Evolutionary conservation across 2,888 invertebrate genomes (phyloP), one percentile per base, ranked within the genome.

Genomic region (Cerastis rubricosa): DNA sequence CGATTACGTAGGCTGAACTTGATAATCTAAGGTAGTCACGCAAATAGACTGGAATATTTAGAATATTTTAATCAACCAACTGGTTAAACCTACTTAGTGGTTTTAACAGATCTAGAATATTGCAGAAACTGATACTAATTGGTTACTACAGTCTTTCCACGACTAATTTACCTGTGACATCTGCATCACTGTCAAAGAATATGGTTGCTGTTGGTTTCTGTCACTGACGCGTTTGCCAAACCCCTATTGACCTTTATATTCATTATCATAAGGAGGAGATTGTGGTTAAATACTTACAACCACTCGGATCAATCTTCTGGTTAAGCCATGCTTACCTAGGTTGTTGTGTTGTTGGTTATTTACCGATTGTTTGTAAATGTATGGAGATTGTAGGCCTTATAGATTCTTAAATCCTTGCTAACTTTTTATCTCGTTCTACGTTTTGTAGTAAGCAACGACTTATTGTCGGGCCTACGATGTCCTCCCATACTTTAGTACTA

Each of bases 31-130:
- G 29, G 5, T 63, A 47, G 14, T 17, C 22, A 63, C 11, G 51
- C 25, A 73, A 45, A 80, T 75, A 9, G 47, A 17, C 12, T 22
- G 54, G 35, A 35, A 35, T 35, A 35, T 35, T 2, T 35, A 9
- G 40, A 51, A 65, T 80, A 76, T 76, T 73, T 59, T 49, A 65
- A 76, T 76, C 29, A 61, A 51, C 17, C n/a, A 63, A 64, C 35
- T 70, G 11, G 19, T 64, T 63, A 35, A 35, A 76, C 3, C 35
- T 54, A 59, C 47, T 51, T 82, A 61, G 11, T 45, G 35, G 4
- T 45, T 69, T 47, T 70, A 66, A 78, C 71, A 78, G 57, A 67
- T 74, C 54, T 75, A 35, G 72, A 76, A 45, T 76, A 63, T 43
- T 40, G 45, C 59, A 65, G 61, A 45, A 51, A 66, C 61, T 17